Conservation (phyloP, 23 tunicate species). For the Ascidia mentula region DNA sequence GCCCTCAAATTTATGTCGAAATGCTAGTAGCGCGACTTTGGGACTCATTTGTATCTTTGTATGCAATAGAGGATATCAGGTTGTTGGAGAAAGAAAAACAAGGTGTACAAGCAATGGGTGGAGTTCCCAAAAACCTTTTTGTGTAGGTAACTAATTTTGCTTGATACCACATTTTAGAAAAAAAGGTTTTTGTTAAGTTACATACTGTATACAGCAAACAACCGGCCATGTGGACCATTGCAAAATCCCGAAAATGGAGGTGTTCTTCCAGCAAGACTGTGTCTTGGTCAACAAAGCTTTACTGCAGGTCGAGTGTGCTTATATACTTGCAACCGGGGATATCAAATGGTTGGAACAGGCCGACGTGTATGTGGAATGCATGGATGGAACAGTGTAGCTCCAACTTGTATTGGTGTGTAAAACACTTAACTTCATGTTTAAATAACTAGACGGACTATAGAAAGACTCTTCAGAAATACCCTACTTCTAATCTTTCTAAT, state of each 20-base stretch:
- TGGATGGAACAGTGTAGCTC: conserved; percentile 46
- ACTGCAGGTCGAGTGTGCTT: conserved; percentile 37
- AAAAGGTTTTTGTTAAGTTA: background rate
- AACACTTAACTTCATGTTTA: background rate
- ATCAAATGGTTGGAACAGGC: conserved; percentile 16
- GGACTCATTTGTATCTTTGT: background rate
- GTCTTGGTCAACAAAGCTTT: conserved; percentile 10
- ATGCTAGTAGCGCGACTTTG: background rate
- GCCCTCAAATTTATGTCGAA: background rate
- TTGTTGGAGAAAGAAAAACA: background rate
- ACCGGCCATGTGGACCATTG: conserved; percentile 12
- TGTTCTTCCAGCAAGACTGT: conserved; percentile 40
- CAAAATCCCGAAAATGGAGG: conserved; percentile 20
- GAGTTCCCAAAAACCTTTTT: background rate
- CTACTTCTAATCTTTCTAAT: too few species aligned
- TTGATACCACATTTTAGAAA: background rate
- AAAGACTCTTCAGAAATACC: too few species aligned
- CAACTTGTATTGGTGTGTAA: conserved; percentile 35
- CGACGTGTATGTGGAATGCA: conserved; percentile 23
- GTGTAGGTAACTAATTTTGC: background rate
- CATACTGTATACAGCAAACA: background rate
- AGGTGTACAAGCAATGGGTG: background rate
- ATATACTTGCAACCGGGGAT: conserved; percentile 43
- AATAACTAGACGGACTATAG: too few species aligned
- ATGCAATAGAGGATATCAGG: background rate